Evolutionary conservation across 2,888 invertebrate species (phyloP).

Genomic region (Sesia bembeciformis): DNA sequence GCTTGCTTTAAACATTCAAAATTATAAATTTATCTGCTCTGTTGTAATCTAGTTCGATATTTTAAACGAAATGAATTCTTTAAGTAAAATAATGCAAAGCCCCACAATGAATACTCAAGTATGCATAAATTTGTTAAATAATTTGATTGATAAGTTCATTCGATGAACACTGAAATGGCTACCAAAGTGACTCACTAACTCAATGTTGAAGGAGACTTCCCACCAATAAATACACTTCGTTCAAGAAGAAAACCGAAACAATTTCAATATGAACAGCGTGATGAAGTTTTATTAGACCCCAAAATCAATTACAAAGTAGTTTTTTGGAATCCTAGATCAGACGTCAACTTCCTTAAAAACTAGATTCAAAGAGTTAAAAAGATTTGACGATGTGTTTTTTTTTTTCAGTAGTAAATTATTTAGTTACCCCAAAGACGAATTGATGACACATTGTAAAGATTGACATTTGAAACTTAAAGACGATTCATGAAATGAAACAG

Average conservation of each 20-base stretch:
- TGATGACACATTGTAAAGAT: too few relatives aligned
- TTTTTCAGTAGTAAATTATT: too few relatives aligned
- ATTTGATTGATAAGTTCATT: neutral
- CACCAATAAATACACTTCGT: neutral
- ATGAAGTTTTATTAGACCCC: too few relatives aligned
- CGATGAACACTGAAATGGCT: neutral
- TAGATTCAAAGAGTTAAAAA: too few relatives aligned
- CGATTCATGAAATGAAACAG: too few relatives aligned
- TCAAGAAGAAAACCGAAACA: neutral
- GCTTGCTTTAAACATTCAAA: neutral
- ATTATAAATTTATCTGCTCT: neutral
- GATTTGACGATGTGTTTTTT: too few relatives aligned
- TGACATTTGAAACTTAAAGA: too few relatives aligned
- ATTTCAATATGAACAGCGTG: neutral
- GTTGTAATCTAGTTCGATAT: neutral
- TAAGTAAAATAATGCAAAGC: neutral
- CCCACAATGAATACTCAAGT: neutral
- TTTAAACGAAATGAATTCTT: neutral
- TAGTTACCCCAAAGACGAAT: too few relatives aligned
- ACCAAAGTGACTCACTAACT: neutral
- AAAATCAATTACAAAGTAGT: too few relatives aligned
- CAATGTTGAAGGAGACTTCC: neutral
- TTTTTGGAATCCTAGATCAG: too few relatives aligned
- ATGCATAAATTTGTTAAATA: neutral
- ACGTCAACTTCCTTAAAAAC: too few relatives aligned